Conservation (phyloP, 2,888 invertebrate genomes). For the Alviniconcha strummeri region DNA sequence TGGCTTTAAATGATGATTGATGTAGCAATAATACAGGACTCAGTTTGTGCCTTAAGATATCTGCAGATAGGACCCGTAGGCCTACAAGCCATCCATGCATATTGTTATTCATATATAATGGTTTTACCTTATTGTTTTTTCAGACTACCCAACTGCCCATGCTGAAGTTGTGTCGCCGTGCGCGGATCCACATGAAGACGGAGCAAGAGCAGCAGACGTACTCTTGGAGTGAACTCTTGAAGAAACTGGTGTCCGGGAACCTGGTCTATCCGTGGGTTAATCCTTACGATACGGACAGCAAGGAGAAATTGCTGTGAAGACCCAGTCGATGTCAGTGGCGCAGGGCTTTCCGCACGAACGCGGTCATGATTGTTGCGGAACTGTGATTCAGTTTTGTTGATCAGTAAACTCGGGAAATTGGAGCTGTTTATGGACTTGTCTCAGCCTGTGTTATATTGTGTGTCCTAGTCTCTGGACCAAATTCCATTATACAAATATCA, state of each 20-base stretch:
- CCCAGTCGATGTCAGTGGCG: background rate
- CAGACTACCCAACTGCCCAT: constrained; percentile 20
- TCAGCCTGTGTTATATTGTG: no score
- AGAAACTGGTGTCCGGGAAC: constrained; percentile 47
- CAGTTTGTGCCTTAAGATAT: no score
- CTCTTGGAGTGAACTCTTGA: constrained; percentile 36
- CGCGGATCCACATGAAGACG: constrained; percentile 23
- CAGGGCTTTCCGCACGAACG: no score
- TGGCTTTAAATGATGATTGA: no score
- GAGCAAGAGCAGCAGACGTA: constrained; percentile 6
- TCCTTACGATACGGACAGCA: background rate
- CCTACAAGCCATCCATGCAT: no score
- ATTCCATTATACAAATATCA: no score
- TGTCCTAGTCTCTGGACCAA: no score
- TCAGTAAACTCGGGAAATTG: no score
- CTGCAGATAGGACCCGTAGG: no score
- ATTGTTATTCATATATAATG: no score
- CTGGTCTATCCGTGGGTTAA: constrained; percentile 67
- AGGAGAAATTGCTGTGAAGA: constrained; percentile 7
- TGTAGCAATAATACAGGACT: no score
- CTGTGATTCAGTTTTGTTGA: background rate
- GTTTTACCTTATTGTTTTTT: background rate
- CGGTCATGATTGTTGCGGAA: background rate
- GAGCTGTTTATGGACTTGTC: no score
- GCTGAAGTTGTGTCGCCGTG: background rate